Base-by-base conservation (phyloP, 2,113 vertebrate genomes). In the Oryzias celebensis region DNA sequence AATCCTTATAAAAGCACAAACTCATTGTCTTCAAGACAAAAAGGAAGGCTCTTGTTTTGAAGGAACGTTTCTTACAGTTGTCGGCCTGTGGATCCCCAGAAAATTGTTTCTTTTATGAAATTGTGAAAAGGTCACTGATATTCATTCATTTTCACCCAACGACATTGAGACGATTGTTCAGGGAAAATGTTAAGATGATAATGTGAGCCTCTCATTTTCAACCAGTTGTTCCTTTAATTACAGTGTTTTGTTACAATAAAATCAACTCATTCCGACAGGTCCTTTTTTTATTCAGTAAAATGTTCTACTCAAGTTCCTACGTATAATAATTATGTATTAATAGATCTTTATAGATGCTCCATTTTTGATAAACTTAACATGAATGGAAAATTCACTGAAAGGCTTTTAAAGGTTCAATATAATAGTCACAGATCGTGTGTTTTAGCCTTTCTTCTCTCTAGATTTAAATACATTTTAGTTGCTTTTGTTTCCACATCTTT, bases 11-110 rank as follows among this genome's bases (percentile, higher is more conserved):
- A 90, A 87, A 77, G 78, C 73, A 72, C 63, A 6, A 57, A 55
- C 78, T 75, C 75, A 87, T 90, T 91, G 78, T 89, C 60, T 77
- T 75, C 50, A 71, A 85, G 61, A 88, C 78, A 87, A 86, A 62
- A 83, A 84, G 68, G n/a, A 80, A 67, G 77, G 69, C 77, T 84
- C 76, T 73, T 76, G 55, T 59, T 78, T 81, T 77, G 66, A 65
- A 20, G 59, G 60, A 80, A 78, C 85, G 72, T 13, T 45, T 68
- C 65, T 66, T 75, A 44, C 65, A 68, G 71, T 65, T 86, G 65
- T 78, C 53, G 75, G 82, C 69, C 69, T 45, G 79, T 56, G 48
- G 62, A 65, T 36, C 36, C 71, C 78, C 52, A 59, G 72, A 81
- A 82, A 78, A 61, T 65, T 46, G 42, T 61, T 77, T 69, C 74